Evolutionary conservation across 2,113 vertebrate genomes (phyloP).

Genomic region (Cyprinodon brontotheroides): DNA sequence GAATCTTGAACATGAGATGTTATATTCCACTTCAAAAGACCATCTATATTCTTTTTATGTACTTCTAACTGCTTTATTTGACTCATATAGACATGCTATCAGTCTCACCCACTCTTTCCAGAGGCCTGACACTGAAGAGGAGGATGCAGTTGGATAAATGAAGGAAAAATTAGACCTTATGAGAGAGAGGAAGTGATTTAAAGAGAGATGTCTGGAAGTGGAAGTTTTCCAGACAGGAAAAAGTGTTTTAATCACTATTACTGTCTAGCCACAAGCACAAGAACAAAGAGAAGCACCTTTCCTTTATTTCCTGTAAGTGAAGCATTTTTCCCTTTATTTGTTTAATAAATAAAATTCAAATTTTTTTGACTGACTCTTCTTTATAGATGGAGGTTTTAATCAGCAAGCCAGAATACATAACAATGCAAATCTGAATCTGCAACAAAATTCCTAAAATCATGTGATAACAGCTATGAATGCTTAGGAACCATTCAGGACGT

Average conservation of each 20-base stretch:
- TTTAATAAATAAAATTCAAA: neutral
- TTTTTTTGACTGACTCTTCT: neutral
- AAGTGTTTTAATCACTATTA: constrained; percentile 61
- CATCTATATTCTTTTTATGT: too few species aligned
- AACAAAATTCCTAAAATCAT: constrained; percentile 7
- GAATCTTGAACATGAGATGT: too few species aligned
- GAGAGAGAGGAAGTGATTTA: constrained; percentile 61
- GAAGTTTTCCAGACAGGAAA: constrained; percentile 59
- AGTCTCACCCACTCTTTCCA: constrained; percentile 12
- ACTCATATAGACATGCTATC: too few species aligned
- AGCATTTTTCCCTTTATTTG: neutral
- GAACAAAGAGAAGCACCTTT: constrained; percentile 65
- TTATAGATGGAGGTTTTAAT: neutral
- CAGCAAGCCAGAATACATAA: neutral
- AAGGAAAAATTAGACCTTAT: constrained; percentile 42
- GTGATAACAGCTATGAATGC: constrained; percentile 18
- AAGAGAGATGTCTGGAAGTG: constrained; percentile 57
- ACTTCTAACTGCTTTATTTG: too few species aligned
- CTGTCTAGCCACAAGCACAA: constrained; percentile 30
- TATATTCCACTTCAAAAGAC: too few species aligned
- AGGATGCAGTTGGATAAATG: neutral
- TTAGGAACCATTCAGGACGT: constrained; percentile 7
- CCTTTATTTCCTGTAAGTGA: constrained; percentile 42
- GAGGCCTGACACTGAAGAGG: constrained; percentile 37
- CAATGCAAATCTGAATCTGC: constrained; percentile 9